Conservation (phyloP, 2,797 vertebrate species). For the Typhlichthys subterraneus region DNA sequence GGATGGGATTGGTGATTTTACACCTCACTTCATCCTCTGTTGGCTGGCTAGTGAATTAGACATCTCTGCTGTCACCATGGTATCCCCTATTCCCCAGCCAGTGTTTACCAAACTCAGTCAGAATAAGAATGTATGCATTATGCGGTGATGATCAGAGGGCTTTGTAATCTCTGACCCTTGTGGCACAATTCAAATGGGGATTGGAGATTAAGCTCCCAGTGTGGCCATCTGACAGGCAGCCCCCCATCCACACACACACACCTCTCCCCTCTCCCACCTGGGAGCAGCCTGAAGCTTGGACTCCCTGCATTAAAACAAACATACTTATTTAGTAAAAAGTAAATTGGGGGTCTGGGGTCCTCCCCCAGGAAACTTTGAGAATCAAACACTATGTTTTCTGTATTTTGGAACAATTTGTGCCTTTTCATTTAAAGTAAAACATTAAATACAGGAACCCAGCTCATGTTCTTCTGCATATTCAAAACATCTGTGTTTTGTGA, state of each 20-base stretch:
- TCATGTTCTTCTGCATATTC: too few species aligned
- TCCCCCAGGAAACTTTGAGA: too few species aligned
- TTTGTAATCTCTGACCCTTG: conserved; percentile 69
- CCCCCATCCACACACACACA: too few species aligned
- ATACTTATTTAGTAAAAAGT: too few species aligned
- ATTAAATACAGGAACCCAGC: too few species aligned
- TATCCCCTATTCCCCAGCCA: conserved; percentile 32
- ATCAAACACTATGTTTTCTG: too few species aligned
- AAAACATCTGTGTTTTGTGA: too few species aligned
- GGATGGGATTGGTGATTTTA: background rate
- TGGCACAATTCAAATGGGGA: conserved; percentile 67
- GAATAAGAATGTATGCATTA: conserved; percentile 68
- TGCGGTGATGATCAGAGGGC: conserved; percentile 57
- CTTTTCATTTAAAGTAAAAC: too few species aligned
- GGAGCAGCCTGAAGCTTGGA: conserved; percentile 22
- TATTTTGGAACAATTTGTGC: too few species aligned
- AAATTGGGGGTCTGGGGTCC: too few species aligned
- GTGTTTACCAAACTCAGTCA: conserved; percentile 54
- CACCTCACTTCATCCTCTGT: background rate
- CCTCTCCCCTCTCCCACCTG: conserved; percentile 14
- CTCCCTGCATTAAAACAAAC: conserved; percentile 6
- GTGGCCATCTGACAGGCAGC: conserved; percentile 49
- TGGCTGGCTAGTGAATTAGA: background rate
- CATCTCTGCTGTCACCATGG: conserved; percentile 10
- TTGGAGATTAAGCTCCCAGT: conserved; percentile 66